Evolutionary conservation across 2,797 vertebrate species (phyloP).

Genomic region (Apodemus agrarius): DNA sequence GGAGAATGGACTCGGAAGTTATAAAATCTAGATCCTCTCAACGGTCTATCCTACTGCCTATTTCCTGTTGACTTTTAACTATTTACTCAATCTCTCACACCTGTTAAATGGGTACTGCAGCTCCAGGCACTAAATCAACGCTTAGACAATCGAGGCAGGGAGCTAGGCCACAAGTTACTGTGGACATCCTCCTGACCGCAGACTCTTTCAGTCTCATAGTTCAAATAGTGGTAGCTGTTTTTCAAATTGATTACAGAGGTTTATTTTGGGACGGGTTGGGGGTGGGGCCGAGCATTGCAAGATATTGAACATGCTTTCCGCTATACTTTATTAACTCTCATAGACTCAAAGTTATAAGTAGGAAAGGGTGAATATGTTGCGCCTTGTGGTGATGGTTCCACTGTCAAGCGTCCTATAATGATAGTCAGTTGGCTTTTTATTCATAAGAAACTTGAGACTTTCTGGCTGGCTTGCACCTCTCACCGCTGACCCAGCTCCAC

Average conservation of each 20-base stretch:
- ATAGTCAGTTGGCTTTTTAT: neutral
- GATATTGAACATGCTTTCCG: neutral
- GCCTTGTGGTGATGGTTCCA: neutral
- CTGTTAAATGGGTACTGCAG: neutral
- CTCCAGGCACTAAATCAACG: neutral
- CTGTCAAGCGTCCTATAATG: neutral
- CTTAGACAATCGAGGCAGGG: neutral
- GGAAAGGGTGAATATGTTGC: neutral
- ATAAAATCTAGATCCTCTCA: neutral
- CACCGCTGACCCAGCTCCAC: neutral
- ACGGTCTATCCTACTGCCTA: neutral
- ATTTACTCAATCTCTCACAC: neutral
- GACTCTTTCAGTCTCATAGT: neutral
- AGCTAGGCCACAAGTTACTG: neutral
- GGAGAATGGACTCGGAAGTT: neutral
- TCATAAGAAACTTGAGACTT: neutral
- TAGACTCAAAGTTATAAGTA: neutral
- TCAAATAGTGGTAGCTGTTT: neutral
- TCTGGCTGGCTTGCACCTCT: neutral
- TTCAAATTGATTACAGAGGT: neutral
- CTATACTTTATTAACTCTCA: neutral
- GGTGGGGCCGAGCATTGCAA: neutral
- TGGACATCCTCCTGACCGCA: neutral
- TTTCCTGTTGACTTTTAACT: neutral
- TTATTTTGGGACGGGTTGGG: neutral